Evolutionary conservation across 2,888 invertebrate genomes (phyloP), one percentile per base, ranked within the genome.

Genomic region (Anthrax anthrax): DNA sequence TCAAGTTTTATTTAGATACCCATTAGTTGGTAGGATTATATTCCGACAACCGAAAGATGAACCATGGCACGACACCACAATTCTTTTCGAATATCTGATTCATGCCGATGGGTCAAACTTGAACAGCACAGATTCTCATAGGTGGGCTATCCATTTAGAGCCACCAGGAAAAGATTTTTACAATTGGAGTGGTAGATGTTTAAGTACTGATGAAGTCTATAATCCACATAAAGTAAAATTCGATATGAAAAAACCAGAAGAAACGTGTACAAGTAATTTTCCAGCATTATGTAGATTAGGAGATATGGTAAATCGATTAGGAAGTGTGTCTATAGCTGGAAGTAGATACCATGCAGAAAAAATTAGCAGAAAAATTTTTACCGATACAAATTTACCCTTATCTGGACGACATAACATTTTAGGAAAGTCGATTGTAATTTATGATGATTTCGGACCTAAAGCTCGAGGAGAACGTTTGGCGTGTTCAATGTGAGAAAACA

Each of bases 391-490:
- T 57, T 58, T 92, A 32, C 81, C 86, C 0, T 70, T 95, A 10
- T 77, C 79, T 12, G 94, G 94, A 14, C 74, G 75, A 16, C 70
- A 79, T 58, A 79, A 78, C 52, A 73, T 89, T 57, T 61, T 92
- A 57, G 86, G 85, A 42, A 84, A 81, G 62, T 86, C 92, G 9
- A 68, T 95, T 32, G 86, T 91, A 2, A 75, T 95, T 42, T 88
- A 84, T 58, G 91, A 88, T 60, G 90, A 91, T 60, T 78, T 83
- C 59, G 88, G 88, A 0, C 91, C 91, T 0, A 79, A 81, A 50
- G 90, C 90, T 0, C 70, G 92, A 52, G 92, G 92, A 14, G 88
- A 91, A 65, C 70, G 92, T 51, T 71, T 94, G 60, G 90, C 88
- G 0, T 95, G 95, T 64, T 84, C 90, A 10, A 76, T 77, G 86